These are phyloP conservation scores for Drosophila merina DNA, from an alignment of 2,888 invertebrate genomes.

Conservation along the genomic window DNA sequence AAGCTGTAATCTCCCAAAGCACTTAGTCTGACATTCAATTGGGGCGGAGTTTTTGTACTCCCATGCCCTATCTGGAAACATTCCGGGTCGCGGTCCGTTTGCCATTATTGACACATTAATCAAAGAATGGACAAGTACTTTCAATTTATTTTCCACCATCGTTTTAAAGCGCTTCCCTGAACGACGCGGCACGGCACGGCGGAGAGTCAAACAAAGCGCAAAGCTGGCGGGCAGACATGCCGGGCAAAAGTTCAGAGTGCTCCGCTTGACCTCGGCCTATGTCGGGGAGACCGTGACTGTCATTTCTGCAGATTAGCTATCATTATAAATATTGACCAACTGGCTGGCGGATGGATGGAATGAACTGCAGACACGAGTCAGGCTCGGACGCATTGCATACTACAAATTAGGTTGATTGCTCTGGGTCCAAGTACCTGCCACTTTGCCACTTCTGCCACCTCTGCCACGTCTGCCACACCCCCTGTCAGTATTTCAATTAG, in stretches of 20 bases:
- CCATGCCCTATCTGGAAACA: constrained; percentile 25
- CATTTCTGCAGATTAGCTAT: constrained; percentile 68
- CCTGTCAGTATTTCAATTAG: constrained; percentile 67
- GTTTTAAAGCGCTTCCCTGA: constrained; percentile 52
- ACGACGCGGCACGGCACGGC: neutral
- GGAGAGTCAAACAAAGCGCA: constrained; percentile 51
- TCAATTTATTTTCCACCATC: constrained; percentile 71
- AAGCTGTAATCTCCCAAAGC: constrained; percentile 21
- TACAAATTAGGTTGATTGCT: constrained; percentile 80
- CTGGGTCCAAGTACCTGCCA: constrained; percentile 54
- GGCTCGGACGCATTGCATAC: constrained; percentile 60
- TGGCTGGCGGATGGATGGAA: constrained; percentile 47
- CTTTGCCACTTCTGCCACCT: neutral
- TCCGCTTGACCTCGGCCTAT: constrained; percentile 34
- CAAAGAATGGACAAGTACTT: constrained; percentile 77
- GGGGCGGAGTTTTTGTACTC: constrained; percentile 15
- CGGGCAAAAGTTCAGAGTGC: constrained; percentile 28
- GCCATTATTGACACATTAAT: constrained; percentile 78
- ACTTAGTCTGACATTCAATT: constrained; percentile 35
- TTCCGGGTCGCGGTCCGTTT: constrained; percentile 34
- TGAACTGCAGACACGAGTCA: constrained; percentile 32
- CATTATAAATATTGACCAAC: constrained; percentile 77
- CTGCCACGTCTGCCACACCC: constrained; percentile 3
- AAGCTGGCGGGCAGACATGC: constrained; percentile 44
- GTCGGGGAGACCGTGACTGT: constrained; percentile 39